Base-by-base conservation (phyloP, 2,797 vertebrate species). In the Geotrypetes seraphini region DNA sequence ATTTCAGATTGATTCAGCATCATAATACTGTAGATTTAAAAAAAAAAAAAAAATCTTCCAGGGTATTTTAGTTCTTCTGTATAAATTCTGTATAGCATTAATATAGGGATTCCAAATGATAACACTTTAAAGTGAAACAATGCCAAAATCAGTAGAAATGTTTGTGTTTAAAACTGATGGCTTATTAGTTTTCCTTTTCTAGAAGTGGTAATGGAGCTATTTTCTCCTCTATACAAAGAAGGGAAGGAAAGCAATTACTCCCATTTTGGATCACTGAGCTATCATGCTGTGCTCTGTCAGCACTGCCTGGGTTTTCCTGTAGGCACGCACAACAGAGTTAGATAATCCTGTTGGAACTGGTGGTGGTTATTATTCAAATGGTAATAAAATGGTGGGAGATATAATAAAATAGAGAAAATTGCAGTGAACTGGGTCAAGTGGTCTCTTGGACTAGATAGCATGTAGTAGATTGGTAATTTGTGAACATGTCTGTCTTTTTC, bases 251-350 rank as follows among this genome's bases (percentile, higher is more conserved):
- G 44, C 44, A 47, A 47, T 47, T 47, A 47, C 44, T 39, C 40
- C 44, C 44, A 47, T 47, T 47, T 47, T 47, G 44, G 44, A 39
- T 47, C 44, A 47, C 39, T 47, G 44, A 47, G 44, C 44, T 36
- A 39, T 40, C 44, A 47, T 39, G 44, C 44, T 47, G 44, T 47
- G 44, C 36, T 47, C 44, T 47, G 36, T 47, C 31, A 47, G 44
- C 44, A 47, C 44, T 39, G 44, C 44, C 32, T 47, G 36, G 31
- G 36, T 39, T 47, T 39, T 47, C 44, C 44, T 47, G 44, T 40
- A 47, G 44, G 44, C 44, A 47, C 47, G 44, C 47, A 47, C 36
- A 44, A 44, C 47, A 47, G 36, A 44, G 47, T 47, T 47, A 47
- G 36, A 47, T 47, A 47, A 47, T 39, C 36, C 44, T 33, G 36